phyloP scores from a whole-genome alignment of 2,113 vertebrate genomes.

The Psettodes erumei region DNA sequence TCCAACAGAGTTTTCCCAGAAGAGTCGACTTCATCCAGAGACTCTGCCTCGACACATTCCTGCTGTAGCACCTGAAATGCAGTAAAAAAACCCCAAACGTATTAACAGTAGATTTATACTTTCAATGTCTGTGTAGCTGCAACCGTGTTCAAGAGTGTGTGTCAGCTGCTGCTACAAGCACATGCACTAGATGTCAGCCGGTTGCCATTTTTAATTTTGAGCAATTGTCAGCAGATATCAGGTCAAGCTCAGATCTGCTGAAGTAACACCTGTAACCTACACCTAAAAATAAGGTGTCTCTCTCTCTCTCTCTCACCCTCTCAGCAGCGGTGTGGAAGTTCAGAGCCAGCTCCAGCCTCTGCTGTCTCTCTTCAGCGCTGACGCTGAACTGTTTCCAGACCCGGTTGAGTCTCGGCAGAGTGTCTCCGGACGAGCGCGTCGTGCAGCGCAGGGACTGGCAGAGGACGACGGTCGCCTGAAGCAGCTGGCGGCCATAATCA shows the following conservation, averaged over 20 bases:
- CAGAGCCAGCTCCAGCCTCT: conserved; percentile 91
- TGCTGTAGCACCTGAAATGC: conserved; percentile 88
- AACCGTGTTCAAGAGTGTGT: background rate
- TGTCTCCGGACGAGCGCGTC: conserved; percentile 95
- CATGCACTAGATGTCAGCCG: background rate
- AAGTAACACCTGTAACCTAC: background rate
- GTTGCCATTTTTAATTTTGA: background rate
- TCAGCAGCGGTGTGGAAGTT: conserved; percentile 92
- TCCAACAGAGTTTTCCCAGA: conserved; percentile 94
- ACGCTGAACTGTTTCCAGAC: conserved; percentile 98
- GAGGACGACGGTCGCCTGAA: conserved; percentile 96
- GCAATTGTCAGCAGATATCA: background rate
- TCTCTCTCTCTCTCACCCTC: conserved; percentile 81
- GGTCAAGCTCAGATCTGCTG: background rate
- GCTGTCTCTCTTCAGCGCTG: conserved; percentile 92
- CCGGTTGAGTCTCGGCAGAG: conserved; percentile 93
- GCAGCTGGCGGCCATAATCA: conserved; percentile 95
- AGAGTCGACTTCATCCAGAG: conserved; percentile 92
- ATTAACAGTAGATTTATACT: too few species aligned
- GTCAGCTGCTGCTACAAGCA: background rate
- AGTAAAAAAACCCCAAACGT: too few species aligned
- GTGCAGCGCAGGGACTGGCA: conserved; percentile 97
- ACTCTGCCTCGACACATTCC: conserved; percentile 87
- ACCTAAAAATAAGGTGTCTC: background rate
- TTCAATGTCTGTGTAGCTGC: background rate